Evolutionary conservation across 2,888 invertebrate genomes (phyloP), one percentile per base, ranked within the genome.

Genomic region (Ernsta delagoae): DNA sequence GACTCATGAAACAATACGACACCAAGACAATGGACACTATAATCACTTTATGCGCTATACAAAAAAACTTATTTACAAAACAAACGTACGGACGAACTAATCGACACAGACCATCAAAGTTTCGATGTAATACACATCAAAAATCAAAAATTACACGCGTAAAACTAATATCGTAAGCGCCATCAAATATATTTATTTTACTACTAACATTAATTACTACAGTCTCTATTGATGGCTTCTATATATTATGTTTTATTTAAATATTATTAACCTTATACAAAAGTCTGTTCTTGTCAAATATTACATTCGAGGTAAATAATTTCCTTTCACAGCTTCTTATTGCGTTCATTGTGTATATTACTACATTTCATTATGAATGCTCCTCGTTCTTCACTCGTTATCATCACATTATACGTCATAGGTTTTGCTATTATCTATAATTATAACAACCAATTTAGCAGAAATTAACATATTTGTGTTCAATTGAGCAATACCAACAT

Each of bases 161-260:
- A 48, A 68, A 57, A 67, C 16, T 11, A 34, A 39, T 61, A 67
- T 57, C 68, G 36, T 81, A 87, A 88, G 88, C 87, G 85, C 83
- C 84, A 83, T 84, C 79, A 74, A 81, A n/a, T n/a, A 73, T 77
- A 75, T 24, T 74, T 45, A 84, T 83, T 54, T 85, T 88, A 89
- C 86, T 83, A 84, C 90, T 90, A 90, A 90, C 89, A 89, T 87
- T 89, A 82, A 84, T 84, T 87, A 79, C 89, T 90, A 90, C 88
- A 88, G 84, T 90, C 87, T 89, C 85, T 88, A 86, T 83, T 76
- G 81, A 83, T 84, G 82, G 80, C 89, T 89, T 88, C 82, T 31
- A 3, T 31, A 79, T 71, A 74, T 77, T 79, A 78, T 78, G 75
- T 77, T 79, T 71, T 69, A 57, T 68, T 31, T 64, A 64, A 70